Base-by-base conservation (phyloP, 92 coral and sea anemone genomes). In the Scolanthus callimorphus region DNA sequence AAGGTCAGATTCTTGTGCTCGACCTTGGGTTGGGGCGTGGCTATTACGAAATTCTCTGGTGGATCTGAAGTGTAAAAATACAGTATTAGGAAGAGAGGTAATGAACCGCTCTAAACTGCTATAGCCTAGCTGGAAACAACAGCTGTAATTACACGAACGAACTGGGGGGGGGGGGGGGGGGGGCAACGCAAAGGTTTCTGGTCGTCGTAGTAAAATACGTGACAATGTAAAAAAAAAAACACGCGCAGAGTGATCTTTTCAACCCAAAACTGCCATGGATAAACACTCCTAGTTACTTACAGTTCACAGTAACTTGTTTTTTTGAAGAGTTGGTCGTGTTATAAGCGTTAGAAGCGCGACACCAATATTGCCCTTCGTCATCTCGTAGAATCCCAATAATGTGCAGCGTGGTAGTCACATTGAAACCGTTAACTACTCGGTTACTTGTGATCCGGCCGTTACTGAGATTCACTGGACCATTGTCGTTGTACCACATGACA, bases 301-400 rank as follows among this genome's bases (percentile, higher is more conserved):
- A 61, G 68, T 3, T 61, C 28, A 61, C 68, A 0, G 55, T 17
- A 20, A 61, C 21, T 19, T 10, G 2, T 6, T 27, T 17, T 11
- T 52, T 41, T 17, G 2, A 20, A 38, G 37, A 25, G 22, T n/a
- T 34, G 6, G 1, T 10, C 1, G 8, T 17, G 24, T n/a, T 17
- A 29, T n/a, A 6, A 2, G 30, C 30, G 20, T 23, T 61, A 0
- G 25, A 38, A 4, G 53, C 66, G 8, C 25, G 38, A 25, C 66
- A 60, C 20, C 26, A 60, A 51, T 60, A 60, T 1, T 17, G 6
- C 24, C 51, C 66, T 26, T 61, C 41, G n/a, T 29, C 45, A 29
- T 4, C n/a, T 51, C 31, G 34, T 6, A 15, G 12, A 20, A 19
- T 56, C 1, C 39, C 34, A 20, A 25, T 34, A 6, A 34, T 6